Evolutionary conservation across 2,797 vertebrate genomes (phyloP).

Genomic region (Malurus leucopterus): DNA sequence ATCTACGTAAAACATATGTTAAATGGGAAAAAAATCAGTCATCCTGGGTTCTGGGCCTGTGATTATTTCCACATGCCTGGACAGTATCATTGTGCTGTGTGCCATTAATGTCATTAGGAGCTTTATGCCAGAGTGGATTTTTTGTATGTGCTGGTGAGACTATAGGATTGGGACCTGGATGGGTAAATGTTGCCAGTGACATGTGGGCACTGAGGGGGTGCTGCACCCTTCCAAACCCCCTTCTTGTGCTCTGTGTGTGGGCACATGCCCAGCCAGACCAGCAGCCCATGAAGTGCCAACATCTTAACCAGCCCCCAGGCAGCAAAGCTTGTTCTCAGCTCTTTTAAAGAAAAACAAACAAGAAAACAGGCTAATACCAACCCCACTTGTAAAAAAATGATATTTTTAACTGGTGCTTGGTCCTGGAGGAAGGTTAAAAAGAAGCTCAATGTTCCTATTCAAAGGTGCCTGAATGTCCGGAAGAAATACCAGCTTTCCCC

Average conservation of each 20-base stretch:
- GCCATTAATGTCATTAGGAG: conserved; percentile 48
- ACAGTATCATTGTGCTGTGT: not conserved
- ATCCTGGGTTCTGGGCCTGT: conserved; percentile 29
- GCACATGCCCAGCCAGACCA: not conserved
- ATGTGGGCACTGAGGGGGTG: not conserved
- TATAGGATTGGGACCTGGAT: not conserved
- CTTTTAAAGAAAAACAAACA: conserved; percentile 1
- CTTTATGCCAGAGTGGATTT: not conserved
- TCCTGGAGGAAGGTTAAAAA: not conserved
- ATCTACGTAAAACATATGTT: conserved; percentile 46
- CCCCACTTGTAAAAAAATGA: not conserved
- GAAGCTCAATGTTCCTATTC: not conserved
- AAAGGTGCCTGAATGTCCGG: not conserved
- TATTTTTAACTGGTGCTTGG: not conserved
- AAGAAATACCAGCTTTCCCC: not conserved
- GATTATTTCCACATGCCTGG: conserved; percentile 62
- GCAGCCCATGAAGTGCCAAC: not conserved
- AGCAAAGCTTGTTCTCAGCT: not conserved
- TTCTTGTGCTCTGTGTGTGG: not conserved
- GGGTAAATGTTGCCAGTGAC: not conserved
- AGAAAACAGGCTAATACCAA: not conserved
- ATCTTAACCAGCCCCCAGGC: not conserved
- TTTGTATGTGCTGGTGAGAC: not conserved
- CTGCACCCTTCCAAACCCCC: not conserved
- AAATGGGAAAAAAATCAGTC: conserved; percentile 31